Base-by-base conservation (phyloP, 2,888 invertebrate species). In the Drosophila mimetica region DNA sequence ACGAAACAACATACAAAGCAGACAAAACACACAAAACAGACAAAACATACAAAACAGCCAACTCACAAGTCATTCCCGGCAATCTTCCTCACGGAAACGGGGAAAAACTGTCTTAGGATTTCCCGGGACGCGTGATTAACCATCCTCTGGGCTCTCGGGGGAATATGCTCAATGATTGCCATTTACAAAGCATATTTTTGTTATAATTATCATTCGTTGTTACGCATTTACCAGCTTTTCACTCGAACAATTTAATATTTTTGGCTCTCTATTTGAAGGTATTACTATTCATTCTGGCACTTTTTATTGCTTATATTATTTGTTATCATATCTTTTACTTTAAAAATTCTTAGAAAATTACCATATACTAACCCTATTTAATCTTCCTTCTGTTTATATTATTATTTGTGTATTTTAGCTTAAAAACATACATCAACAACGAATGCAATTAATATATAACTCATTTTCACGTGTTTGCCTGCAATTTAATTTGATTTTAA, bases 41-140 rank as follows among this genome's bases (percentile, higher is more conserved):
- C 6, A 41, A 14, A 37, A 5, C 13, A 34, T 1, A 11, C 25
- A 20, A 13, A 41, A 6, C 22, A 41, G 22, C n/a, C 14, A 64
- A 32, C 41, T 69, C 48, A 16, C 41, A 11, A 67, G 57, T 48
- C 46, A 30, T 47, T 39, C 36, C 36, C 25, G 9, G 32, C 41
- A 32, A 25, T n/a, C 18, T 13, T 16, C 18, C 16, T 16, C 4
- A 13, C n/a, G 53, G 30, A n/a, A 18, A 9, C 18, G 11, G n/a
- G 18, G 13, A 30, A 46, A 46, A 46, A 13, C 16, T 46, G 8
- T 20, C 48, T 32, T 25, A 25, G 8, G 32, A 30, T 16, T 47
- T 63, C 30, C 25, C 30, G 11, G 18, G 18, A 54, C 22, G n/a
- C 42, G 22, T 42, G 42, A 32, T 50, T 36, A 55, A 25, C 36